Conservation (phyloP, 2,113 vertebrate genomes). For the Grammomys surdaster region DNA sequence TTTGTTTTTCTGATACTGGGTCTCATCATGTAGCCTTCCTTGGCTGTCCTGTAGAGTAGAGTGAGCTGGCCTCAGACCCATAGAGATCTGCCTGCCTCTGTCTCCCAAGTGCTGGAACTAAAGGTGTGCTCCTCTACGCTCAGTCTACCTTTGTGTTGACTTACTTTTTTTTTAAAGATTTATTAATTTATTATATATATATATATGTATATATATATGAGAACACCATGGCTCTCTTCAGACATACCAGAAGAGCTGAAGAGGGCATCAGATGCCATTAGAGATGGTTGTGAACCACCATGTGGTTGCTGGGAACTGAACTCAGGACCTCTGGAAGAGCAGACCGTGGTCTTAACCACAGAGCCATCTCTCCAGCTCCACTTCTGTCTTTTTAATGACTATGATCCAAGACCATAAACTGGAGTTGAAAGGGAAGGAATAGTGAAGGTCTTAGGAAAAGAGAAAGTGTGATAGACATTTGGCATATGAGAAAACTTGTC, state of each 20-base stretch:
- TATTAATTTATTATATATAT: not conserved
- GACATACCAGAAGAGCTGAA: not conserved
- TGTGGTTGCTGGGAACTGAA: not conserved
- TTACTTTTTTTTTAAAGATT: not conserved
- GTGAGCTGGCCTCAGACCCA: not conserved
- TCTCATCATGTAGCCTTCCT: not conserved
- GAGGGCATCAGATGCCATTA: not conserved
- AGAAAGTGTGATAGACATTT: not conserved
- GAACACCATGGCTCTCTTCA: too few species aligned
- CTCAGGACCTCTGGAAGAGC: not conserved
- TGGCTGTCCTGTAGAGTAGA: not conserved
- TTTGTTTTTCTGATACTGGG: not conserved
- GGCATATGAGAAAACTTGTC: not conserved
- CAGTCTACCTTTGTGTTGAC: not conserved
- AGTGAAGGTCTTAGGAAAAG: not conserved
- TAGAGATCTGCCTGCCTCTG: not conserved
- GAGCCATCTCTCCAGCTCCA: not conserved
- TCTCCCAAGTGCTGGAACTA: not conserved
- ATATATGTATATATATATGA: too few species aligned
- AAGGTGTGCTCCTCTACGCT: not conserved
- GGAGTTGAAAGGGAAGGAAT: not conserved
- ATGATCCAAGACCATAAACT: not conserved
- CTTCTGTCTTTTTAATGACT: conserved; percentile 12
- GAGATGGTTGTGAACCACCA: not conserved
- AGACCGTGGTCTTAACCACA: not conserved